Evolutionary conservation across 1,140 invertebrate genomes (phyloP).

Genomic region (Cydia strobilella): DNA sequence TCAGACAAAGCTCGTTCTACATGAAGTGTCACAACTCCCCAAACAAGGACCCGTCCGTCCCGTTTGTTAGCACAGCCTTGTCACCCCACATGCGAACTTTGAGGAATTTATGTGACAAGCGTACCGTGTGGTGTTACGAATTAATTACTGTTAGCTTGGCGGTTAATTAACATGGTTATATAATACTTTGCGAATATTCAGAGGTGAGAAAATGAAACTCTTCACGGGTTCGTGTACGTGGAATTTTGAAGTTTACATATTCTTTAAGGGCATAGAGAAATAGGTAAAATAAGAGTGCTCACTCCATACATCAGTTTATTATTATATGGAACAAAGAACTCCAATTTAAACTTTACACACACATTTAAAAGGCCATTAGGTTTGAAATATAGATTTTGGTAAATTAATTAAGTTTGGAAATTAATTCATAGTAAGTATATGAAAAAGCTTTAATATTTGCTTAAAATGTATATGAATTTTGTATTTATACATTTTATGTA

Average conservation of each 20-base stretch:
- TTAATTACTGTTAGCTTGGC: constrained; percentile 14
- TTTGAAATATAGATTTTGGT: no score
- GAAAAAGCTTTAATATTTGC: no score
- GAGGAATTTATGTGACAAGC: constrained; percentile 18
- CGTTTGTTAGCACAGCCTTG: constrained; percentile 11
- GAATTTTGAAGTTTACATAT: background rate
- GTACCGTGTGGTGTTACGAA: constrained; percentile 16
- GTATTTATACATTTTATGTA: no score
- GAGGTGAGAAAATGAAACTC: background rate
- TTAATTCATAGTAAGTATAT: no score
- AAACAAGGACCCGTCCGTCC: constrained; percentile 1
- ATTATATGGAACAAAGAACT: no score
- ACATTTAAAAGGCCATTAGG: no score
- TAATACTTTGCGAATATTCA: background rate
- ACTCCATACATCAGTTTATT: no score
- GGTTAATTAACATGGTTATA: constrained; percentile 17
- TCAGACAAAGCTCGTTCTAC: background rate
- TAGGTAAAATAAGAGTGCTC: no score
- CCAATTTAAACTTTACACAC: no score
- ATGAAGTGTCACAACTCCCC: background rate
- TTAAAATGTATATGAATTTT: no score
- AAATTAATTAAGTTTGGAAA: no score
- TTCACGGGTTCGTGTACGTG: background rate
- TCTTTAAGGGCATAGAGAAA: background rate
- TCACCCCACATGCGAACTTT: constrained; percentile 13